Base-by-base conservation (phyloP, 2,797 vertebrate species). In the Epinephelus coioides region DNA sequence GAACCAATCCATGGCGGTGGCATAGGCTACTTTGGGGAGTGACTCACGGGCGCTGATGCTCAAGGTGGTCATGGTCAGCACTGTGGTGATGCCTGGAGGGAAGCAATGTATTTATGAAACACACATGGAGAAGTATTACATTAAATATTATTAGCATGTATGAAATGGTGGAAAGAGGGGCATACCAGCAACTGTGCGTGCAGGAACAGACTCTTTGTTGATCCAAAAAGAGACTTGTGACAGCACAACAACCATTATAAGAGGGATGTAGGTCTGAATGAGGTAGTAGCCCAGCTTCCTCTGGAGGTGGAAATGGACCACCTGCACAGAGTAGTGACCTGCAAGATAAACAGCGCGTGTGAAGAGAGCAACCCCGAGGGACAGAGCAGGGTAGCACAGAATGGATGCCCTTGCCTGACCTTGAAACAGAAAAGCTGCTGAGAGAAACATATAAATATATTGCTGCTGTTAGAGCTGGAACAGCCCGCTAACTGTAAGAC, bases 1-100 rank as follows among this genome's bases (percentile, higher is more conserved):
- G 95, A 99, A 99, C 98, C 98, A 99, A 85, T 99, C 98, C 98
- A 99, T 99, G 91, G 98, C 98, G 2, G 98, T 99, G 90, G 98
- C 98, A 0, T 99, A 99, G 59, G 98, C 96, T 87, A 99, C 97
- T 92, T 99, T 99, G 85, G 98, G 98, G 78, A 99, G 96, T 0
- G 98, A 99, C 92, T 99, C 96, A 78, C 98, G 97, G 71, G 98
- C 98, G 12, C 98, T 99, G 95, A 99, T 99, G 94, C 98, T 99
- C 88, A 99, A 91, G 0, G 98, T 99, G 77, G 98, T 99, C 98
- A 99, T 99, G 84, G 98, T 99, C 86, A 99, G 96, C 76, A 99
- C 98, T 0, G 98, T 99, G 88, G 98, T 99, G 90, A 98, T 97
- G 66, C 98, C 98, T 99, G 92, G 1, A 71, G 56, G 62, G 73